Base-by-base conservation (phyloP, 2,888 invertebrate species). In the Balanococcus diminutus region DNA sequence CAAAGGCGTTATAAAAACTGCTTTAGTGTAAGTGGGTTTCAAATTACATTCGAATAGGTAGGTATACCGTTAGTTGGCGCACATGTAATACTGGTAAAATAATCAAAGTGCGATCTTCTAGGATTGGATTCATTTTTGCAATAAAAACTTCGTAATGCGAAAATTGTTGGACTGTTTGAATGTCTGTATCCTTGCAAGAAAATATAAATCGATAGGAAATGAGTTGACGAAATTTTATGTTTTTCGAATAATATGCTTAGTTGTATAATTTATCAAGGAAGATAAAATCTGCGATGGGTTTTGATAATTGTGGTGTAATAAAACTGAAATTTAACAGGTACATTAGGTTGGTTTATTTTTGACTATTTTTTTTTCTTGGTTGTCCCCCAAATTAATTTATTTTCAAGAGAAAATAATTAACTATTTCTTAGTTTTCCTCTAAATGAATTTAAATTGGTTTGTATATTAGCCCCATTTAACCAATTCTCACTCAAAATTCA, bases 1-100 rank as follows among this genome's bases (percentile, higher is more conserved):
- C 72, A 32, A 72, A 72, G 72, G 72, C 31, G 72, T 32, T 72
- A 72, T 72, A 72, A 72, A 72, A 32, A 72, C 72, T 72, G 31
- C 22, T 22, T 22, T 8, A 28, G 6, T 16, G n/a, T 72, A 28
- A 72, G 72, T 72, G 72, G 72, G 72, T 32, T 72, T 72, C 72
- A 31, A 32, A 72, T 31, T 31, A 28, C 72, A 31, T 72, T 32
- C 31, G 31, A 31, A 72, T 14, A 72, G 14, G 31, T 72, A 56
- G 5, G 36, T 46, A 46, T 22, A 56, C 56, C 56, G 56, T 56
- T 56, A 56, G 9, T 19, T 22, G 9, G 56, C n/a, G n/a, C 22
- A 56, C 56, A 56, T 56, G 56, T 56, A 56, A 56, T 22, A 14
- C 56, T 56, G 22, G 56, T 56, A 56, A 56, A 56, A 56, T 56